phyloP scores from a whole-genome alignment of 2,113 vertebrate species.

The Scytalopus superciliaris region DNA sequence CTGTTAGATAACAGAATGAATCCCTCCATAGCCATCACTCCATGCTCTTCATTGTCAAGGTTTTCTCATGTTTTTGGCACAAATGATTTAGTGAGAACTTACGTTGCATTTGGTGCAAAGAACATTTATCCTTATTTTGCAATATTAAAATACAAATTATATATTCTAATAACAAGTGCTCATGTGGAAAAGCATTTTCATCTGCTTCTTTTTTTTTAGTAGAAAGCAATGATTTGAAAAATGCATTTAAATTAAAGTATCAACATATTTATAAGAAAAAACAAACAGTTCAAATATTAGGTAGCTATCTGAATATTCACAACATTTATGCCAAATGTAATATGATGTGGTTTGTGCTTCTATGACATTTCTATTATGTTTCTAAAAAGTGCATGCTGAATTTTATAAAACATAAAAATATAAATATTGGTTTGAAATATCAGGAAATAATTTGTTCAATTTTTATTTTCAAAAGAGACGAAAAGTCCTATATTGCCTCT shows the following conservation, averaged over 20 bases:
- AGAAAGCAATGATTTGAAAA: slow-evolving; percentile 33
- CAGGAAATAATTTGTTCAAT: slow-evolving; percentile 83
- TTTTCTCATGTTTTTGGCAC: slow-evolving; percentile 73
- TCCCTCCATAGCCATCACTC: slow-evolving; percentile 62
- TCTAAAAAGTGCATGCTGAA: slow-evolving; percentile 78
- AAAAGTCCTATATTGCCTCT: slow-evolving; percentile 84
- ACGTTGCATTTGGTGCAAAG: slow-evolving; percentile 60
- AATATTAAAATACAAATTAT: slow-evolving; percentile 47
- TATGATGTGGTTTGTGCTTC: slow-evolving; percentile 60
- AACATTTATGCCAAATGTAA: slow-evolving; percentile 78
- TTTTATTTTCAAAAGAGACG: slow-evolving; percentile 85
- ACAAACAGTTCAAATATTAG: slow-evolving; percentile 11
- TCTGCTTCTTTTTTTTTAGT: slow-evolving; percentile 33
- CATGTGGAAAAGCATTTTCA: slow-evolving; percentile 34
- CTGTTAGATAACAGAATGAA: slow-evolving; percentile 21
- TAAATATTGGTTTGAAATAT: slow-evolving; percentile 48
- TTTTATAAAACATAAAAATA: slow-evolving; percentile 66
- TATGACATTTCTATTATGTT: slow-evolving; percentile 56
- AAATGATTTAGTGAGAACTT: slow-evolving; percentile 69
- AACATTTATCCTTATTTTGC: slow-evolving; percentile 14
- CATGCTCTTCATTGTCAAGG: slow-evolving; percentile 74
- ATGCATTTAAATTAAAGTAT: slow-evolving; percentile 39
- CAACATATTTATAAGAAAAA: slow-evolving; percentile 28
- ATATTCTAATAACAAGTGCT: slow-evolving; percentile 17
- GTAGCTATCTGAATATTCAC: slow-evolving; percentile 31